Evolutionary conservation across 1,140 invertebrate species (phyloP), one percentile per base, ranked within the genome.

Genomic region (Drosophila trapezifrons): DNA sequence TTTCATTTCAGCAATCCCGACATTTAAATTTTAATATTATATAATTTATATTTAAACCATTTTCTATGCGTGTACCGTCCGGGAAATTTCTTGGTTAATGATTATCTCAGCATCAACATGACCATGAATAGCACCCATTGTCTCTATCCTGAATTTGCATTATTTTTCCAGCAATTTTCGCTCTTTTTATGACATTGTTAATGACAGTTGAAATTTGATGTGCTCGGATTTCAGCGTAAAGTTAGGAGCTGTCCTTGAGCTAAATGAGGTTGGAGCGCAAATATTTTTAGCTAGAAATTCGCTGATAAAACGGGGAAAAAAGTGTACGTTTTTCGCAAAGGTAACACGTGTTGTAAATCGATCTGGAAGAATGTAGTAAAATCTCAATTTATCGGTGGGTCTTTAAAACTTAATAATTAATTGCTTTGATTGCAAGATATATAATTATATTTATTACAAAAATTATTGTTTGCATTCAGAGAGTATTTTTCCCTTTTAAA

Each of bases 201-300:
- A 85, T 85, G 83, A 58, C 65, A 71, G 74, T 57, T 76, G 83
- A 85, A 85, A 85, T 60, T 86, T 82, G 59, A 85, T 77, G 83
- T 65, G 37, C 40, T 43, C 29, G 52, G 42, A 47, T 86, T 70
- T 71, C 25, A 27, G 45, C 69, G 54, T 25, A 59, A 60, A 64
- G 38, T 55, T 74, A 38, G 54, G 13, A 42, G 37, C 20, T 79
- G 80, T 79, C 80, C 76, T 84, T 75, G 55, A 65, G 80, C 70
- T 70, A 70, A 65, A 74, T 75, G 42, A 46, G 52, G n/a, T 38
- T 35, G n/a, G 42, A 8, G 25, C 4, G 32, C 17, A 22, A 20
- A 60, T 35, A 45, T 45, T 32, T 20, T 13, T 3, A 20, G 25
- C 22, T 25, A 25, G n/a, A 60, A 37, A 67, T 27, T 8, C 4